Evolutionary conservation across 2,888 invertebrate genomes (phyloP).

Genomic region (Acanthosepion pharaonis): DNA sequence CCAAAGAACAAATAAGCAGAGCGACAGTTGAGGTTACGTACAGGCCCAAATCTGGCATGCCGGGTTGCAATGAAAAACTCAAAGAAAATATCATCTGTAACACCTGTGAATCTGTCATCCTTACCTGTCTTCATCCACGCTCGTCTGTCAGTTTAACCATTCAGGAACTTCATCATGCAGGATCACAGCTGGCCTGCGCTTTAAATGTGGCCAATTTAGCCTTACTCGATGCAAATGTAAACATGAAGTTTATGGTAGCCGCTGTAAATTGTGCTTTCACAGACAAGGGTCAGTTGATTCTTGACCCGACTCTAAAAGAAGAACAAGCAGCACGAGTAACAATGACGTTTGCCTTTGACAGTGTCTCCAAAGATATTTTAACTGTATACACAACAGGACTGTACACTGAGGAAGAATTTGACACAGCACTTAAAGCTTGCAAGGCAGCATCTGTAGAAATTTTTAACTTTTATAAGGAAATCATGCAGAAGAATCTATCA

Average conservation of each 20-base stretch:
- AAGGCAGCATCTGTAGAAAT: constrained; percentile 61
- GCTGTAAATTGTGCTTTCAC: constrained; percentile 84
- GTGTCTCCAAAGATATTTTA: constrained; percentile 63
- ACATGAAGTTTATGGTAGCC: constrained; percentile 87
- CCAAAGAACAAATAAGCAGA: constrained; percentile 85
- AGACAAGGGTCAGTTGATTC: constrained; percentile 78
- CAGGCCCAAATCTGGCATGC: constrained; percentile 84
- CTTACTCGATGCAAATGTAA: constrained; percentile 86
- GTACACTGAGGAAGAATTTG: constrained; percentile 65
- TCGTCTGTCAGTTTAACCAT: constrained; percentile 85
- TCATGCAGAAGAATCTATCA: constrained; percentile 65
- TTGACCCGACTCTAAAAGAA: constrained; percentile 80
- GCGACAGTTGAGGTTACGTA: constrained; percentile 86
- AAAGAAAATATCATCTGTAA: constrained; percentile 85
- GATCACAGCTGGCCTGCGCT: constrained; percentile 82
- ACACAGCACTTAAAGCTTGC: constrained; percentile 60
- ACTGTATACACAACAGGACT: constrained; percentile 63
- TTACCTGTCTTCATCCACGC: constrained; percentile 85
- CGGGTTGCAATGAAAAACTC: constrained; percentile 82
- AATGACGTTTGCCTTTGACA: constrained; percentile 70
- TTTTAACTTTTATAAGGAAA: constrained; percentile 67
- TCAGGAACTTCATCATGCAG: constrained; percentile 87
- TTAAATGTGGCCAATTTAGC: constrained; percentile 89
- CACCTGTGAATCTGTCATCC: constrained; percentile 84
- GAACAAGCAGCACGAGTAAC: constrained; percentile 69